Conservation (phyloP, 2,113 vertebrate genomes). For the Pagrus major region DNA sequence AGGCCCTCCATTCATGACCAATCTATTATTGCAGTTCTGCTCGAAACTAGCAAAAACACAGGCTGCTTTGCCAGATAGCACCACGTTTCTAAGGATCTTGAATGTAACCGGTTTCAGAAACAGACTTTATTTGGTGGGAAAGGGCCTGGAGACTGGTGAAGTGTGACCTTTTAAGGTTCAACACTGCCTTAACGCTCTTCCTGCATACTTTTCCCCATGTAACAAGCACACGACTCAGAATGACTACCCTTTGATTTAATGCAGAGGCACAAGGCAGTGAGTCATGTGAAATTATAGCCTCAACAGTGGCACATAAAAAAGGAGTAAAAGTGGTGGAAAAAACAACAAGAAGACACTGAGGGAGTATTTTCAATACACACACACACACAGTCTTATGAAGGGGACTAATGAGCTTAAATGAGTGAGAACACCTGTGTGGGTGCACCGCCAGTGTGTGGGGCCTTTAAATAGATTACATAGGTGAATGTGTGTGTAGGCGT, state of each 20-base stretch:
- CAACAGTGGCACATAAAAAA: background rate
- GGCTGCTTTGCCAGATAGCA: too few species aligned
- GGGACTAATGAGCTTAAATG: conserved; percentile 26
- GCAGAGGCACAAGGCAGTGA: background rate
- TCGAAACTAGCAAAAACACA: too few species aligned
- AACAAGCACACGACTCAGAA: background rate
- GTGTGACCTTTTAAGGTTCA: too few species aligned
- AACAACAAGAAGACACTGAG: background rate
- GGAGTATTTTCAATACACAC: conserved; percentile 25
- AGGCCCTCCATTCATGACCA: too few species aligned
- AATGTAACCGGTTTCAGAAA: too few species aligned
- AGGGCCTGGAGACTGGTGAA: too few species aligned
- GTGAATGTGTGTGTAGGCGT: conserved; percentile 52
- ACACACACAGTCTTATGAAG: background rate
- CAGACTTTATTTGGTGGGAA: too few species aligned
- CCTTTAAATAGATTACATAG: conserved; percentile 60
- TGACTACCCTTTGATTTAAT: conserved; percentile 6
- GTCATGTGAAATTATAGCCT: conserved; percentile 9
- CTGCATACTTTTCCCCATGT: background rate
- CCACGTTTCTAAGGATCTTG: too few species aligned
- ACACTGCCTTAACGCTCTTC: background rate
- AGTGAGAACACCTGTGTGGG: conserved; percentile 27
- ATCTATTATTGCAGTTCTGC: too few species aligned
- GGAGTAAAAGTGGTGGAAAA: background rate
- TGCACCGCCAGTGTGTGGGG: background rate